A percentile compares a stretch with the other conserved stretches of the same genome.
Conservation (phyloP, 2,888 invertebrate species). For the Lasius platythorax region DNA sequence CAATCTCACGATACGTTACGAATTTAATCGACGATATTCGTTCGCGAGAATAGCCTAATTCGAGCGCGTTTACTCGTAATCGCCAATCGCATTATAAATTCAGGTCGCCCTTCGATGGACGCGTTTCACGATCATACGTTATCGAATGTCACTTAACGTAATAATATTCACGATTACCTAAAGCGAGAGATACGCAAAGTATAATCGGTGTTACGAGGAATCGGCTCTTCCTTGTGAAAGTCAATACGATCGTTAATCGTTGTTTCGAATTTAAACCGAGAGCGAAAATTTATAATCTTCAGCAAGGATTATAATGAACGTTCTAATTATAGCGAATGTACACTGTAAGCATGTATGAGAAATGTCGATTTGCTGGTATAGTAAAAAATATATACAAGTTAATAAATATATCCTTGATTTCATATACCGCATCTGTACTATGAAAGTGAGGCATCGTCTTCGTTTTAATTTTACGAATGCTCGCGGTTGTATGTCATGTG, state of each 20-base stretch:
- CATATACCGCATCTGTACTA: not conserved
- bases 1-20: conserved; percentile 81
- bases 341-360: conserved; percentile 74
- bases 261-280: conserved; percentile 47
- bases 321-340: conserved; percentile 73
- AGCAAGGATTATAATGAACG: conserved; percentile 59
- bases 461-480: not conserved
- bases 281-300: conserved; percentile 39
- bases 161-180: conserved; percentile 51
- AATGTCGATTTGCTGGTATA: conserved; percentile 71
- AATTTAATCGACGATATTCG: conserved; percentile 81
- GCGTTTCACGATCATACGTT: conserved; percentile 54
- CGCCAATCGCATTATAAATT: conserved; percentile 46
- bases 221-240: conserved; percentile 56
- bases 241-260: conserved; percentile 51
- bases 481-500: not conserved
- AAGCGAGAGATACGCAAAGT: not conserved
- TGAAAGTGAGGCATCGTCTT: not conserved
- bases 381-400: conserved; percentile 75
- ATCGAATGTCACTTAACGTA: conserved; percentile 40
- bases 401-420: conserved; percentile 56
- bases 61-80: conserved; percentile 62
- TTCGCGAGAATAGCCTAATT: conserved; percentile 71
- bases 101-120: not conserved
- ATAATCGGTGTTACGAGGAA: conserved; percentile 39